Evolutionary conservation across 1,140 invertebrate genomes (phyloP), one percentile per base, ranked within the genome.

Genomic region (Philotrypesis tridentata): DNA sequence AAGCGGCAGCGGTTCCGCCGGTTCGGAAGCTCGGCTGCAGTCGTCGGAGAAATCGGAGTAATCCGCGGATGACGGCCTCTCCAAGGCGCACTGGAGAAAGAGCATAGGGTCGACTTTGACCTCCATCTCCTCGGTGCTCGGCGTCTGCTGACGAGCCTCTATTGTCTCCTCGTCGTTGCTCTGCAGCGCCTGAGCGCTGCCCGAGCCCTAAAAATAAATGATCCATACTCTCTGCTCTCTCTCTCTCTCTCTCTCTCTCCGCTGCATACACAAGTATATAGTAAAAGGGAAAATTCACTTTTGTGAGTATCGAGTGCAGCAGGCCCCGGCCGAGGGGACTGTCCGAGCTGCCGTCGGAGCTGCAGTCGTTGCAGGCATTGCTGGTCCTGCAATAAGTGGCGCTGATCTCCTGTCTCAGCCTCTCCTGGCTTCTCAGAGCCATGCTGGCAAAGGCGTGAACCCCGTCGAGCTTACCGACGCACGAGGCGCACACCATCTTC

Each of bases 51-150:
- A 85, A 27, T 83, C 78, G n/a, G 82, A 83, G 71, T 76, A 76
- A 37, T 83, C 78, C 83, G 89, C 89, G 4, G 90, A 91, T n/a
- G 87, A 84, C 27, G 87, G 87, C 70, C 89, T 84, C 80, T 93
- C 92, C 65, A 91, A 84, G 43, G 88, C 88, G 81, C 90, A 93
- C 74, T 93, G 91, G 29, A 94, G 88, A 88, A 94, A 93, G 81
- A 93, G 86, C 93, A 94, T 94, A 21, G 93, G 93, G 86, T 94
- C 93, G 8, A 94, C 90, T 82, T 92, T 92, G 0, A 94, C 93
- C 89, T 94, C 93, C 90, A 94, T 92, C 89, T 94, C 93, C 76
- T 93, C 93, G 77, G 87, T 89, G 87, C 88, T 89, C 81, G 90
- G 85, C 33, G 85, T 86, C 65, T 76, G 68, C 71, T 80, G 77